A percentile compares a stretch with the other conserved stretches of the same genome.
These are phyloP conservation scores for Galleria mellonella DNA, from an alignment of 1,140 invertebrate genomes.

Conservation along the genomic window DNA sequence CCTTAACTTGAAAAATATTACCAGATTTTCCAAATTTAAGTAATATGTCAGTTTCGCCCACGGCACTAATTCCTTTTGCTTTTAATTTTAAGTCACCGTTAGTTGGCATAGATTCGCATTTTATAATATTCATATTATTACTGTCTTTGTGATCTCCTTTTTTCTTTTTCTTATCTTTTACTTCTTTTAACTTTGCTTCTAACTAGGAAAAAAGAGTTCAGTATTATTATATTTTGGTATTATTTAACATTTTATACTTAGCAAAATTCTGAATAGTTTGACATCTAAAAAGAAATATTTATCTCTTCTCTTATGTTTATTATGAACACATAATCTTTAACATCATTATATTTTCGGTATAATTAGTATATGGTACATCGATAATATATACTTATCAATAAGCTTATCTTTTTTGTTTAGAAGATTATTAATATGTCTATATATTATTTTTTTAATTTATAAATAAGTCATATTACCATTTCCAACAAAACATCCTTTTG, in stretches of 20 bases:
- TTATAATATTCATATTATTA: slow-evolving; percentile 10
- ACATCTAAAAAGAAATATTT: no score
- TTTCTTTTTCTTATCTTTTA: slow-evolving; percentile 48
- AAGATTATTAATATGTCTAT: no score
- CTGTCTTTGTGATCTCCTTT: slow-evolving; percentile 12
- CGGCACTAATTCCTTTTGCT: slow-evolving; percentile 37
- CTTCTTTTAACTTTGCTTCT: slow-evolving; percentile 56
- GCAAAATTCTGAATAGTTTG: no score
- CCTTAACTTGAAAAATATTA: slow-evolving; percentile 21
- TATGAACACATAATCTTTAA: no score
- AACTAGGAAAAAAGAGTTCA: slow-evolving; percentile 35
- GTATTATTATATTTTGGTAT: no score
- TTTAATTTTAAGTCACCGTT: slow-evolving; percentile 38
- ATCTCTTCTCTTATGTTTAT: no score
- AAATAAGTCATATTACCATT: slow-evolving; percentile 31
- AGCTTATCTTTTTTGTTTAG: no score
- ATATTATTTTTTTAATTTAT: no score
- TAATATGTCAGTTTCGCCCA: slow-evolving; percentile 37
- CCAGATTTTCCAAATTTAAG: slow-evolving; percentile 39
- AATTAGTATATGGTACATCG: no score
- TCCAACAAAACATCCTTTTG: slow-evolving; percentile 51
- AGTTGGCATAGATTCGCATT: slow-evolving; percentile 24
- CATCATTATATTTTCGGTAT: no score
- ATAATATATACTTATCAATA: no score
- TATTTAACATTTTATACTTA: no score